phyloP scores from a whole-genome alignment of 1,140 invertebrate species.

The Polypedilum vanderplanki region DNA sequence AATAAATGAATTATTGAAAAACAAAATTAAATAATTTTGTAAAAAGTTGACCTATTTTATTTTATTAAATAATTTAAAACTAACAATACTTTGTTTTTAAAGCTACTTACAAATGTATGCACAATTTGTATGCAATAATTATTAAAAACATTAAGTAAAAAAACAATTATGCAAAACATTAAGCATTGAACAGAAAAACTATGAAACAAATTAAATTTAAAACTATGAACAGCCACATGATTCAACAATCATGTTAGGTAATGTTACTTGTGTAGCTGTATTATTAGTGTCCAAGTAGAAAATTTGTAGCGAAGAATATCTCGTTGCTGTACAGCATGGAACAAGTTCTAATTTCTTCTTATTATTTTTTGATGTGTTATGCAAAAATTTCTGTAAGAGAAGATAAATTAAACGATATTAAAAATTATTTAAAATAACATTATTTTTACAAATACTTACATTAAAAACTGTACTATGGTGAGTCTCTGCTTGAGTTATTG shows the following conservation, averaged over 20 bases:
- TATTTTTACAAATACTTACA: conserved; percentile 51
- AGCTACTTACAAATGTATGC: no score
- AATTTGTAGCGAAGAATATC: conserved; percentile 64
- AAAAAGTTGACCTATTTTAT: no score
- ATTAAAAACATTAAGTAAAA: no score
- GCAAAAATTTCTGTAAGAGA: background rate
- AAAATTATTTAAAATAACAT: background rate
- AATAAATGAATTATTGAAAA: no score
- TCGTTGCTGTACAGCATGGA: conserved; percentile 70
- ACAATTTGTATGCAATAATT: no score
- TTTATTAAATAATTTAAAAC: no score
- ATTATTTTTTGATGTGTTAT: conserved; percentile 19
- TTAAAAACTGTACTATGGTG: conserved; percentile 64
- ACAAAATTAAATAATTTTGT: no score
- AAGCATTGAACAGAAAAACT: no score
- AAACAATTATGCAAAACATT: no score
- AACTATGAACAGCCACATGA: conserved; percentile 71
- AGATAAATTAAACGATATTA: conserved; percentile 15
- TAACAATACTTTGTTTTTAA: no score
- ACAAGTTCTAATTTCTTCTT: conserved; percentile 50
- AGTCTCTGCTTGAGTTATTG: conserved; percentile 56
- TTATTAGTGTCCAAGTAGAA: conserved; percentile 66
- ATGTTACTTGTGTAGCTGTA: conserved; percentile 62
- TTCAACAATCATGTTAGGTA: conserved; percentile 78
- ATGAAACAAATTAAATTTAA: background rate